A percentile compares a stretch with the other conserved stretches of the same genome.
phyloP scores from a whole-genome alignment of 2,113 vertebrate genomes.

The Antigone vipio region DNA sequence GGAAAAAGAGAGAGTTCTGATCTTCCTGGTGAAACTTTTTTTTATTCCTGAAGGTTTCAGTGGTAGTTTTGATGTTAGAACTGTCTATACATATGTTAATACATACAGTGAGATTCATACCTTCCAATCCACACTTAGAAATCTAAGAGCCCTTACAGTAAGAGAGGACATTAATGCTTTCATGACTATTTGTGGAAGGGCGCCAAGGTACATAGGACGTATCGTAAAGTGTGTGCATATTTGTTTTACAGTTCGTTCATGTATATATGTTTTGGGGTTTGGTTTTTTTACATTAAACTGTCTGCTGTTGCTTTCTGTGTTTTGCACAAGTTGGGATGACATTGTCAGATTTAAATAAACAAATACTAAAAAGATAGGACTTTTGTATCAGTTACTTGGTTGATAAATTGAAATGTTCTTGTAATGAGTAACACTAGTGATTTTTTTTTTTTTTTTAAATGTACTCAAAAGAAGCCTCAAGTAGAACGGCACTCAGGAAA shows the following conservation, averaged over 20 bases:
- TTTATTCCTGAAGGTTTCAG: background rate
- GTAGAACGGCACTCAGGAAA: conserved; percentile 76
- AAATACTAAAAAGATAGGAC: background rate
- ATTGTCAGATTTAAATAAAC: background rate
- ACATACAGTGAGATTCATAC: background rate
- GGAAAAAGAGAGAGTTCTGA: background rate
- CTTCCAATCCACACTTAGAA: background rate
- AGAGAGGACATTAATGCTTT: background rate
- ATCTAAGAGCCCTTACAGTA: background rate
- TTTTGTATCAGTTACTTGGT: background rate
- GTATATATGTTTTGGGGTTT: background rate
- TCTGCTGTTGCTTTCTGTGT: background rate
- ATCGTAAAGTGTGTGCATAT: background rate
- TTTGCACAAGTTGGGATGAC: background rate
- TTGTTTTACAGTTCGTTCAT: background rate
- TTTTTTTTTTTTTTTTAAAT: background rate
- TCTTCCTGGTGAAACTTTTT: background rate
- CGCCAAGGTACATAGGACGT: background rate
- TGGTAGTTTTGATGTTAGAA: background rate
- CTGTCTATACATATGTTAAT: background rate
- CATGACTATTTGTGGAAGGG: background rate
- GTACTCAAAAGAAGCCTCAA: conserved; percentile 59
- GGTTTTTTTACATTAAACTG: background rate
- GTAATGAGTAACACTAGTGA: background rate
- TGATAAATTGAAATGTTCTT: background rate